Evolutionary conservation across 2,888 invertebrate genomes (phyloP).

Genomic region (Maniola hyperantus): DNA sequence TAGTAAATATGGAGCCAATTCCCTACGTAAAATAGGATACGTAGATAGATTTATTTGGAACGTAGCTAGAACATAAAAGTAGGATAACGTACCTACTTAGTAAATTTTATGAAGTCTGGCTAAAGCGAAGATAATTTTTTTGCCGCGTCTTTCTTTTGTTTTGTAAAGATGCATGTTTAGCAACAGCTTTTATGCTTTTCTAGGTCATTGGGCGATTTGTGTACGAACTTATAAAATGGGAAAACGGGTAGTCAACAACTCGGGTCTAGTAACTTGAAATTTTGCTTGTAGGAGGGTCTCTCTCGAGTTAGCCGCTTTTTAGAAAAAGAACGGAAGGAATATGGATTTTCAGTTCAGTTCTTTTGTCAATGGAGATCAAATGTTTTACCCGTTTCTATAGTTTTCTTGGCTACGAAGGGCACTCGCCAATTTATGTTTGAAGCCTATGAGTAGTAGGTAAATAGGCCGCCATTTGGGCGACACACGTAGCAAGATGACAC

Average conservation of each 20-base stretch:
- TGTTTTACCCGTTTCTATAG: too few relatives aligned
- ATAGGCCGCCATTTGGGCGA: conserved; percentile 50
- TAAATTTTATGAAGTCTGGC: background rate
- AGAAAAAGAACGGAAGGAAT: too few relatives aligned
- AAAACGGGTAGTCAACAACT: too few relatives aligned
- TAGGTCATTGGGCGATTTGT: conserved; percentile 11
- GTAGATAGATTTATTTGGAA: background rate
- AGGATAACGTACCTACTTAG: too few relatives aligned
- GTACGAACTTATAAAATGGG: background rate
- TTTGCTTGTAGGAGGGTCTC: too few relatives aligned
- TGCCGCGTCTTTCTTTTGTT: conserved; percentile 6
- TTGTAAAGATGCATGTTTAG: conserved; percentile 8
- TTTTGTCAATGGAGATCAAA: too few relatives aligned
- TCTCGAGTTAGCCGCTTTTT: too few relatives aligned
- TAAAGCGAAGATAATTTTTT: conserved; percentile 1
- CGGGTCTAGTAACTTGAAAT: too few relatives aligned
- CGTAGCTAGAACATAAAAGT: background rate
- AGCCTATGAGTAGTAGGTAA: conserved; percentile 1
- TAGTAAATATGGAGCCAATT: background rate
- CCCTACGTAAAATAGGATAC: background rate
- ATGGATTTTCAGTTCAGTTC: too few relatives aligned
- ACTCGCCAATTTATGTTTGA: conserved; percentile 1
- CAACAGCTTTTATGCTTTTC: conserved; percentile 16
- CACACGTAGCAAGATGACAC: conserved; percentile 39
- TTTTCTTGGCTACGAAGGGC: background rate